These are phyloP conservation scores for Tryphoninae sp. DNA, from an alignment of 2,888 invertebrate genomes.

Conservation along the genomic window DNA sequence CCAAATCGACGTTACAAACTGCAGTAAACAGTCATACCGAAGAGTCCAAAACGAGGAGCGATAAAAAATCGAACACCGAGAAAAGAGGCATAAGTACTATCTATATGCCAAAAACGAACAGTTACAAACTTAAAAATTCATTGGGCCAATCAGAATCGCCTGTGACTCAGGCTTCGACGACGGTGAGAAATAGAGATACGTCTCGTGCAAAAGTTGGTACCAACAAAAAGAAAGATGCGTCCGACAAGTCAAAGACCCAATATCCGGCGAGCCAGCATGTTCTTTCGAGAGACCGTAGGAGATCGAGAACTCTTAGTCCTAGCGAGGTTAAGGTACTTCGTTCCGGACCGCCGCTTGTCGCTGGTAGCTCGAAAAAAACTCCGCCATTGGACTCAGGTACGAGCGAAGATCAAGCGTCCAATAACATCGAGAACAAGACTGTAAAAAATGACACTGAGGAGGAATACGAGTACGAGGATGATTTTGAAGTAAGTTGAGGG, in stretches of 20 bases:
- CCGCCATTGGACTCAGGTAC: background rate
- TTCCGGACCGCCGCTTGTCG: background rate
- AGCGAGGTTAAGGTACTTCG: conserved; percentile 76
- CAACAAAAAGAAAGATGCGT: conserved; percentile 28
- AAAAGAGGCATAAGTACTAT: conserved; percentile 75
- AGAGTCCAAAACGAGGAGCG: conserved; percentile 20
- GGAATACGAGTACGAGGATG: conserved; percentile 81
- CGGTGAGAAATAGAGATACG: conserved; percentile 51
- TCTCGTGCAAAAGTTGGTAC: conserved; percentile 39
- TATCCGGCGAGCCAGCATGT: conserved; percentile 47
- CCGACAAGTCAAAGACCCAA: conserved; percentile 39
- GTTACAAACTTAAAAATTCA: conserved; percentile 2
- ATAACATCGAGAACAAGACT: conserved; percentile 51
- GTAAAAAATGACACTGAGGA: conserved; percentile 54
- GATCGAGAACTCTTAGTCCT: conserved; percentile 77
- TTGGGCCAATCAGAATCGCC: background rate
- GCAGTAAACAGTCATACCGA: background rate
- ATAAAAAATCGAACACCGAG: conserved; percentile 66
- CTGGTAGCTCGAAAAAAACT: conserved; percentile 30
- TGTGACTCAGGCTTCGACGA: background rate
- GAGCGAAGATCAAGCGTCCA: background rate
- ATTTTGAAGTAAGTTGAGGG: conserved; percentile 80
- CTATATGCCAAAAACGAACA: conserved; percentile 71
- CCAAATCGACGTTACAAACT: conserved; percentile 22
- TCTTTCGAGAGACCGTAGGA: conserved; percentile 71